Evolutionary conservation across 2,113 vertebrate genomes (phyloP).

Genomic region (Butastur rufipennis): DNA sequence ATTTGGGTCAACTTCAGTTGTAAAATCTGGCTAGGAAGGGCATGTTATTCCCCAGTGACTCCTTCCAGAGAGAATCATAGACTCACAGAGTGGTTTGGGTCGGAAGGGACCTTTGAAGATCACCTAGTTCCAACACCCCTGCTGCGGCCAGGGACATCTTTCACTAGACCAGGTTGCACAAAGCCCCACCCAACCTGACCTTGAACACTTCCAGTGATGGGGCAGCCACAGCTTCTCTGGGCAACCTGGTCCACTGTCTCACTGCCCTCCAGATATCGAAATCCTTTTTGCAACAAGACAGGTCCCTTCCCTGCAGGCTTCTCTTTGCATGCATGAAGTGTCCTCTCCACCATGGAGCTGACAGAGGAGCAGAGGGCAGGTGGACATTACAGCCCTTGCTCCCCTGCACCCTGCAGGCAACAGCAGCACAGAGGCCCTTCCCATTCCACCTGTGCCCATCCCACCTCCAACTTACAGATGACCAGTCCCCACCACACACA

Average conservation of each 20-base stretch:
- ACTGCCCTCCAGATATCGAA: neutral
- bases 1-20: neutral
- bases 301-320: neutral
- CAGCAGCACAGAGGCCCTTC: neutral
- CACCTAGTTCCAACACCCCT: neutral
- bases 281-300: neutral
- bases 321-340: neutral
- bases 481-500: neutral
- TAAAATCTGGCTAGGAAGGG: neutral
- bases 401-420: neutral
- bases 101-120: neutral
- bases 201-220: neutral
- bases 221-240: neutral
- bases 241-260: neutral
- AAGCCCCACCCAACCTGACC: neutral
- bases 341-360: neutral
- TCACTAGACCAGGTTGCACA: neutral
- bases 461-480: neutral
- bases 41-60: neutral
- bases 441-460: fast-evolving
- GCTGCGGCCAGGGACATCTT: neutral
- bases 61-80: neutral
- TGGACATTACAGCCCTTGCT: neutral
- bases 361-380: neutral
- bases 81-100: neutral